Evolutionary conservation across 2,113 vertebrate genomes (phyloP).

Genomic region (Xenopus laevis): DNA sequence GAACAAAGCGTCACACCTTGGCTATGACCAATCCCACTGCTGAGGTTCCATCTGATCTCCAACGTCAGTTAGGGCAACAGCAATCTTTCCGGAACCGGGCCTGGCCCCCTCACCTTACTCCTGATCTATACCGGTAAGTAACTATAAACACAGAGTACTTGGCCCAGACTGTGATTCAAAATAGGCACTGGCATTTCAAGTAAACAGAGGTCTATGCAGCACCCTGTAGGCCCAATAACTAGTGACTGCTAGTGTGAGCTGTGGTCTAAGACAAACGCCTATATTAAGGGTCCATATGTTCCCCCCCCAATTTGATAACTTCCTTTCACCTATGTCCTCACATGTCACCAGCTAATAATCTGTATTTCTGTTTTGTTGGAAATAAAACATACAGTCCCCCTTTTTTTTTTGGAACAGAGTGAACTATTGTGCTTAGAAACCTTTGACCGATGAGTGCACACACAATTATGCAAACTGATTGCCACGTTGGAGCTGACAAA

Average conservation of each 20-base stretch:
- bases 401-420: background rate
- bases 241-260: too few relatives aligned
- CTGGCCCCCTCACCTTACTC: constrained; percentile 81
- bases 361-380: background rate
- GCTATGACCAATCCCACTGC: constrained; percentile 86
- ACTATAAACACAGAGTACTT: background rate
- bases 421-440: background rate
- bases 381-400: constrained; percentile 6
- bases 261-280: too few relatives aligned
- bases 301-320: too few relatives aligned
- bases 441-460: constrained; percentile 9
- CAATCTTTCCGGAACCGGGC: constrained; percentile 84
- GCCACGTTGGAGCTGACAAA: constrained; percentile 37
- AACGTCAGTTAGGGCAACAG: constrained; percentile 86
- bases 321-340: background rate
- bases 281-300: too few relatives aligned
- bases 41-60: constrained; percentile 90
- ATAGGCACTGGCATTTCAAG: too few relatives aligned
- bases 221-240: too few relatives aligned
- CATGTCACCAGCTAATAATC: background rate
- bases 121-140: constrained; percentile 94
- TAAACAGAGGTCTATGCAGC: too few relatives aligned
- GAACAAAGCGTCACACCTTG: constrained; percentile 98
- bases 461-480: constrained; percentile 1
- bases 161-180: background rate